phyloP scores from a whole-genome alignment of 2,113 vertebrate genomes.

The Acanthisitta chloris region DNA sequence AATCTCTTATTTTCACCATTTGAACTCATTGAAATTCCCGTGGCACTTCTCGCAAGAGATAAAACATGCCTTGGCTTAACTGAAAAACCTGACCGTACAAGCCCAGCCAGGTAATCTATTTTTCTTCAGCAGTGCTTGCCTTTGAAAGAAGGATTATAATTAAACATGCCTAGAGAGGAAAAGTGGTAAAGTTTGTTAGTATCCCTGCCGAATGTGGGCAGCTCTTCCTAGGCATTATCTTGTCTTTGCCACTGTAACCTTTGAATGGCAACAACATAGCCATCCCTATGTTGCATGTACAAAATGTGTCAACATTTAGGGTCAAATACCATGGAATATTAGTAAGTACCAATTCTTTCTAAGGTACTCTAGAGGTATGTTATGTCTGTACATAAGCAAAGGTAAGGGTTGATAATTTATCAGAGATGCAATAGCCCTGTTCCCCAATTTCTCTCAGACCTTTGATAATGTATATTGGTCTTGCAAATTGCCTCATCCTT shows the following conservation, averaged over 20 bases:
- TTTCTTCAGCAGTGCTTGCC: not conserved
- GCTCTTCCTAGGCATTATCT: not conserved
- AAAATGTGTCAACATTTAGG: not conserved
- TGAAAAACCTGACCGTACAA: not conserved
- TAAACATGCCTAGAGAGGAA: not conserved
- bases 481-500: not conserved
- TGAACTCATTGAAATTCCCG: not conserved
- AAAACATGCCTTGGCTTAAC: not conserved
- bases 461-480: not conserved
- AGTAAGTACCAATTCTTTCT: not conserved
- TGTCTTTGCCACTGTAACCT: not conserved
- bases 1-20: not conserved
- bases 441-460: not conserved
- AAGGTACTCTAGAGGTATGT: rapidly evolving
- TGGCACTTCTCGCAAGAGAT: not conserved
- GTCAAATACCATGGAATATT: not conserved
- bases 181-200: not conserved
- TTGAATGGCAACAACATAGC: not conserved
- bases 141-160: not conserved
- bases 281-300: not conserved
- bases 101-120: not conserved
- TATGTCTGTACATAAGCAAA: not conserved
- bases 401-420: not conserved
- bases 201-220: not conserved
- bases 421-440: not conserved